Evolutionary conservation across 2,113 vertebrate species (phyloP).

Genomic region (Perccottus glenii): DNA sequence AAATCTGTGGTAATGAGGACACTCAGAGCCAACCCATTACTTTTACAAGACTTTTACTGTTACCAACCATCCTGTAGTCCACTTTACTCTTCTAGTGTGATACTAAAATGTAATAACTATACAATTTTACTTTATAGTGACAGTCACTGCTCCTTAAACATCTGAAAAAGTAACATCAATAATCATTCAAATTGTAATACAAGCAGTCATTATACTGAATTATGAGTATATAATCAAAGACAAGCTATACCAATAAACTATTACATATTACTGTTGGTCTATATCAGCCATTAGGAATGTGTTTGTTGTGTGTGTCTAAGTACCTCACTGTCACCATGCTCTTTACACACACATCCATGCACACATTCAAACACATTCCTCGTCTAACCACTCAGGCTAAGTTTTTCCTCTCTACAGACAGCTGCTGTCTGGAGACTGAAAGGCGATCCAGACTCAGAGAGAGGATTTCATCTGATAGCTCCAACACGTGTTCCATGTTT

Average conservation of each 20-base stretch:
- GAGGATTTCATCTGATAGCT: constrained; percentile 61
- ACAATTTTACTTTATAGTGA: too few species aligned
- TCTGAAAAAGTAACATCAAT: too few species aligned
- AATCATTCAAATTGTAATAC: too few species aligned
- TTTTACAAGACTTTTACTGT: too few species aligned
- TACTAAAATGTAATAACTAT: too few species aligned
- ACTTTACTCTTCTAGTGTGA: too few species aligned
- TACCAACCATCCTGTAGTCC: too few species aligned
- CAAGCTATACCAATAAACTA: neutral
- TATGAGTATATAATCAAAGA: neutral
- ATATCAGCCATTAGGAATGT: neutral
- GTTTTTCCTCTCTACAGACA: constrained; percentile 63
- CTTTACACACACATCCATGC: constrained; percentile 27
- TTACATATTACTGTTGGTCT: neutral
- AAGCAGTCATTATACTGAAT: neutral
- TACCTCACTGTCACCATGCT: constrained; percentile 35
- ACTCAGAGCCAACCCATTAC: too few species aligned
- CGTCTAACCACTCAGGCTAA: constrained; percentile 46
- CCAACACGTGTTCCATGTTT: constrained; percentile 70
- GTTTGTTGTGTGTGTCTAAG: constrained; percentile 29
- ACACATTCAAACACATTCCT: constrained; percentile 45
- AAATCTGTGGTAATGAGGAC: too few species aligned
- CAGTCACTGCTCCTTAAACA: too few species aligned
- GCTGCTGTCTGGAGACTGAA: constrained; percentile 71
- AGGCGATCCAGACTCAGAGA: constrained; percentile 49